Evolutionary conservation across 2,797 vertebrate species (phyloP), one percentile per base, ranked within the genome.

Genomic region (Echiichthys vipera): DNA sequence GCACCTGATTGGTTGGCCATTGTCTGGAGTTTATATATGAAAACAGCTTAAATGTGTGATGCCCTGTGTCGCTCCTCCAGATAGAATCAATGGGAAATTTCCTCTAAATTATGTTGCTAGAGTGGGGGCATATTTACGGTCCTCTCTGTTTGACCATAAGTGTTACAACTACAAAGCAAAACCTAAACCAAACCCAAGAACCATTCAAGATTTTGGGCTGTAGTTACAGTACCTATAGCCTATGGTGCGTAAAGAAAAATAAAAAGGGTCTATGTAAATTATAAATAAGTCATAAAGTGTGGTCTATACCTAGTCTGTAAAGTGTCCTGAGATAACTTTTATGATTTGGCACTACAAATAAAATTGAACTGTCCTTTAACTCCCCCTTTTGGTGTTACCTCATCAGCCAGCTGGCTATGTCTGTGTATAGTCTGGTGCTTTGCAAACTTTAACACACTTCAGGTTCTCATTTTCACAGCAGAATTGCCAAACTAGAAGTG

Each of bases 91-190:
- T 30, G n/a, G 7, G 40, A 46, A 49, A 53, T 14, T 56, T 29
- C 15, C 20, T 37, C 40, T 36, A 62, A 67, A 63, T 65, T 5
- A 42, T 17, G 22, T 22, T 34, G 24, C 4, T 68, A 10, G 29
- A 62, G 5, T 11, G 4, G 17, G 20, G 37, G 25, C 25, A 13
- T 62, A 43, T 43, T 56, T 24, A 61, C 47, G 34, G 27, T 34
- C 12, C 20, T 58, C 14, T 46, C 56, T 39, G 32, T 40, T 65
- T 54, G 36, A 17, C 39, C 30, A 39, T 39, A 25, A 74, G 25
- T 40, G 32, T 42, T n/a, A 79, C 58, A 62, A 61, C n/a, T 62
- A n/a, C 53, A 53, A 76, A 66, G 18, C 13, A 13, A 24, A 58
- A 51, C 9, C 30, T 36, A 30, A 57, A 68, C 11, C 13, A 29